Evolutionary conservation across 2,888 invertebrate species (phyloP).

Genomic region (Sarcophaga caerulescens): DNA sequence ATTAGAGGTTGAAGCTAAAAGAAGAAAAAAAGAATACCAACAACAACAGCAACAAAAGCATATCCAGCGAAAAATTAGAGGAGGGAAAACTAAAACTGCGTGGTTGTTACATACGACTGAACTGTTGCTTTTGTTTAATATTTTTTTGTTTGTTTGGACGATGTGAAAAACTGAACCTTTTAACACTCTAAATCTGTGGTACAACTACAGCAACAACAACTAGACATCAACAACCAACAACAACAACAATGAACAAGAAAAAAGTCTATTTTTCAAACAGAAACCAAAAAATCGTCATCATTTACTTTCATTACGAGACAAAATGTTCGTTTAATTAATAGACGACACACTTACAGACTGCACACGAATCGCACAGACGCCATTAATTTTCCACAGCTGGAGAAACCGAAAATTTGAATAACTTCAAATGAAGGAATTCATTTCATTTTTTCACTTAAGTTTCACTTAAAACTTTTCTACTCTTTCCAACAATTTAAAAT

Average conservation of each 20-base stretch:
- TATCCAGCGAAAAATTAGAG: not conserved
- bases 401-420: not conserved
- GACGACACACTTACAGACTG: constrained; percentile 7
- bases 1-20: constrained; percentile 55
- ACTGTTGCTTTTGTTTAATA: not conserved
- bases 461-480: no score
- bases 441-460: not conserved
- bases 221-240: not conserved
- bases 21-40: not conserved
- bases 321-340: constrained; percentile 66
- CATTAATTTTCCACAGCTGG: not conserved
- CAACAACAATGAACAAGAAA: not conserved
- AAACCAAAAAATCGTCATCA: constrained; percentile 38
- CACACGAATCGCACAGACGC: not conserved
- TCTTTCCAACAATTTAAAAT: no score
- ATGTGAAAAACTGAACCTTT: constrained; percentile 65
- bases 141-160: constrained; percentile 31
- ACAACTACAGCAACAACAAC: constrained; percentile 16
- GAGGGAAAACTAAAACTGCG: constrained; percentile 59
- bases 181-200: constrained; percentile 49
- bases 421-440: not conserved
- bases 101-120: constrained; percentile 61
- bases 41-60: not conserved
- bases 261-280: not conserved
- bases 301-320: constrained; percentile 55